Evolutionary conservation across 1,140 invertebrate species (phyloP).

Genomic region (Arctopsyche grandis): DNA sequence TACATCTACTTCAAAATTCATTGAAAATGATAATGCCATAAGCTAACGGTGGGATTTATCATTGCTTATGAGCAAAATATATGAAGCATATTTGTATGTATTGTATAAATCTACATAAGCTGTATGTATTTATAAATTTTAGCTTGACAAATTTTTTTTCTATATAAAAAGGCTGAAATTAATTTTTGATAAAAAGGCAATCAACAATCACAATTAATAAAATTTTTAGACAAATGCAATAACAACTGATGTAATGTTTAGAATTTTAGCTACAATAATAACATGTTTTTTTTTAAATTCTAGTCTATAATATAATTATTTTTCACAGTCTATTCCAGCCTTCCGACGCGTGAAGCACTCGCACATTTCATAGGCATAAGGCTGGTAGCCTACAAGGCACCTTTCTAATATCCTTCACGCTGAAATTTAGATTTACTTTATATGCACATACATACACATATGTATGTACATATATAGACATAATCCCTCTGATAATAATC

Average conservation of each 20-base stretch:
- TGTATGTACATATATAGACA: slow-evolving; percentile 26
- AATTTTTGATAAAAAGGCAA: slow-evolving; percentile 50
- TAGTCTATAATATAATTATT: slow-evolving; percentile 39
- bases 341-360: slow-evolving; percentile 53
- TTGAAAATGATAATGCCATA: slow-evolving; percentile 52
- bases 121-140: slow-evolving; percentile 39
- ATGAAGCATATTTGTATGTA: slow-evolving; percentile 41
- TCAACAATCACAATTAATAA: slow-evolving; percentile 54
- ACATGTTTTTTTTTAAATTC: slow-evolving; percentile 33
- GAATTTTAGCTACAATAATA: slow-evolving; percentile 54
- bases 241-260: slow-evolving; percentile 54
- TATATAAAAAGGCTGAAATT: slow-evolving; percentile 47
- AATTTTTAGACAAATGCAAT: slow-evolving; percentile 53
- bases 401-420: slow-evolving; percentile 63
- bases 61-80: slow-evolving; percentile 54
- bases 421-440: slow-evolving; percentile 25
- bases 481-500: slow-evolving; percentile 22
- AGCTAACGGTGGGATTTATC: slow-evolving; percentile 55
- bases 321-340: slow-evolving; percentile 55
- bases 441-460: no score
- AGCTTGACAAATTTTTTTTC: slow-evolving; percentile 30
- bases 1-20: slow-evolving; percentile 47
- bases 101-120: slow-evolving; percentile 11
- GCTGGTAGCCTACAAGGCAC: slow-evolving; percentile 69
- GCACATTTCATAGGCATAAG: slow-evolving; percentile 65